These are phyloP conservation scores for Phycodurus eques DNA, from an alignment of 2,113 vertebrate species.

Conservation along the genomic window DNA sequence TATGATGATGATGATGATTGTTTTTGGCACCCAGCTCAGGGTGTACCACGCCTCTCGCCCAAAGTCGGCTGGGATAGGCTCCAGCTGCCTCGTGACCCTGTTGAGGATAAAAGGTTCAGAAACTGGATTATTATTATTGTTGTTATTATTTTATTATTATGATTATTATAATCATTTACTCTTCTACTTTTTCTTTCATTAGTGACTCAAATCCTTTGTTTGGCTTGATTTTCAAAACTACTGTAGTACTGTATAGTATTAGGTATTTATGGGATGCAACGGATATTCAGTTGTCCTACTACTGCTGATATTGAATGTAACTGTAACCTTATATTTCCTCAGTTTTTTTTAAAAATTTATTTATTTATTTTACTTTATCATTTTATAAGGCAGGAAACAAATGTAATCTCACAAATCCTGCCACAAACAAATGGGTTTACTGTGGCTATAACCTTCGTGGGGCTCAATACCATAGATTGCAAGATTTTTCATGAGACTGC, in stretches of 20 bases:
- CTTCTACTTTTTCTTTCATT: not conserved
- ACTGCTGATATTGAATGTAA: not conserved
- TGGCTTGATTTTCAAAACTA: not conserved
- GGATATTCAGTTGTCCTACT: not conserved
- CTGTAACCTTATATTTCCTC: constrained; percentile 34
- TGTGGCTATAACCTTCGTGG: constrained; percentile 75
- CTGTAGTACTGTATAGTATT: not conserved
- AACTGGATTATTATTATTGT: too few species aligned
- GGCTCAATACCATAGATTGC: constrained; percentile 77
- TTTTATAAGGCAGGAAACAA: constrained; percentile 12
- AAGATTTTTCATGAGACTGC: constrained; percentile 74
- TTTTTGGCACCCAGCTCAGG: too few species aligned
- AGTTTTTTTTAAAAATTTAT: constrained; percentile 37
- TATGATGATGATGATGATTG: not conserved
- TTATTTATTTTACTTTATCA: constrained; percentile 6
- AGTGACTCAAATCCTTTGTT: not conserved
- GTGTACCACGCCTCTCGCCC: too few species aligned
- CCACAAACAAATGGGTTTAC: constrained; percentile 74
- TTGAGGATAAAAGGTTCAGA: too few species aligned
- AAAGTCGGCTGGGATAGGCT: too few species aligned
- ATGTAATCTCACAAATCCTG: constrained; percentile 23
- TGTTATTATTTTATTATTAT: too few species aligned
- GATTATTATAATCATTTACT: too few species aligned
- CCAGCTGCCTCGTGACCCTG: too few species aligned
- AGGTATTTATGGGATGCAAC: not conserved